Percentiles rank a stretch among this genome's conserved stretches.
Conservation (phyloP, 2,113 vertebrate genomes). For the Grammomys dolichurus region DNA sequence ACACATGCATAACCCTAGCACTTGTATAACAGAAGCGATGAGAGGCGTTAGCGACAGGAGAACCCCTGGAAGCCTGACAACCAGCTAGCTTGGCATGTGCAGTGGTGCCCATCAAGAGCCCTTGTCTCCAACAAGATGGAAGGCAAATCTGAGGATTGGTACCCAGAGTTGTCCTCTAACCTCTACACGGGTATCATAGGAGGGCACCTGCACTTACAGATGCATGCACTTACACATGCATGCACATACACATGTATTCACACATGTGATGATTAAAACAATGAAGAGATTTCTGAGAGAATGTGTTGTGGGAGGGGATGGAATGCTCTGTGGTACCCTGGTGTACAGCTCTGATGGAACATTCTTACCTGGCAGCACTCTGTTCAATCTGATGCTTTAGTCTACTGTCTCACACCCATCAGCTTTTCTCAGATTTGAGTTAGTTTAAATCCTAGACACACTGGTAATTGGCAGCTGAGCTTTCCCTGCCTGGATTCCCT, state of each 20-base stretch:
- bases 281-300: not conserved
- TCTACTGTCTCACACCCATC: not conserved
- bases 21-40: too few relatives aligned
- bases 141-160: not conserved
- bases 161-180: not conserved
- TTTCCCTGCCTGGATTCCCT: slow-evolving; percentile 58
- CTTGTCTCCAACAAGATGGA: not conserved
- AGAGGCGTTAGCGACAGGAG: not conserved
- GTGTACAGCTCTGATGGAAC: not conserved
- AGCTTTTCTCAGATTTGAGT: slow-evolving; percentile 16
- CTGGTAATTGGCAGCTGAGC: slow-evolving; percentile 42
- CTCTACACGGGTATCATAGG: too few relatives aligned
- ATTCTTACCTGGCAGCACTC: not conserved
- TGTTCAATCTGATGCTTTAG: not conserved
- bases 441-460: slow-evolving; percentile 36
- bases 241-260: not conserved
- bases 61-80: not conserved
- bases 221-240: not conserved
- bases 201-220: not conserved
- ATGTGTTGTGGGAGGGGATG: not conserved
- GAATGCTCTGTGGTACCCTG: not conserved
- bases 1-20: too few relatives aligned
- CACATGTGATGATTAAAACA: not conserved
- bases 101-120: not conserved
- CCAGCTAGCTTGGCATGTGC: not conserved